Evolutionary conservation across 2,113 vertebrate species (phyloP).

Genomic region (Octodon degus): DNA sequence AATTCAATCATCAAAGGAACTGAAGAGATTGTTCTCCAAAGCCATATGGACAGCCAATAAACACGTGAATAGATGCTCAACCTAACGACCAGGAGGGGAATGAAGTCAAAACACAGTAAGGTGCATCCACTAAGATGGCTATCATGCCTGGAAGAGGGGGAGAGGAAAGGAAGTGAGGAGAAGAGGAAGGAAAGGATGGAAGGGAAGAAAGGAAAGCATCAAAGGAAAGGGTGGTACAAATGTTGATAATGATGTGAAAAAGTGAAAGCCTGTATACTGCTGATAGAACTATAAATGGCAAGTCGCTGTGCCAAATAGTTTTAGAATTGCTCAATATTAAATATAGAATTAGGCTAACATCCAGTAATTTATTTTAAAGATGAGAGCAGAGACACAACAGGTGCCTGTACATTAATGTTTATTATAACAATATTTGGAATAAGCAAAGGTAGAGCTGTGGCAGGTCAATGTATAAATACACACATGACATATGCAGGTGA

Average conservation of each 20-base stretch:
- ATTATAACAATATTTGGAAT: background rate
- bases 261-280: background rate
- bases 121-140: background rate
- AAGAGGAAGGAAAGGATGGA: background rate
- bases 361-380: background rate
- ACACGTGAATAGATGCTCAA: background rate
- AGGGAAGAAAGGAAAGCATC: background rate
- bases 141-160: background rate
- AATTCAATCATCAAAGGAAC: background rate
- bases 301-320: background rate
- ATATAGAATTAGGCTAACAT: background rate
- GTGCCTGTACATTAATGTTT: background rate
- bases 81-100: background rate
- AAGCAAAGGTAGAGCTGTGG: background rate
- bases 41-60: background rate
- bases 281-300: background rate
- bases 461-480: background rate
- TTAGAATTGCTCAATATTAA: background rate
- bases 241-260: background rate
- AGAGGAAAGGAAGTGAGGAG: background rate
- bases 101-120: background rate
- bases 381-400: background rate
- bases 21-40: background rate
- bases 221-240: background rate
- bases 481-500: background rate